phyloP scores from a whole-genome alignment of 2,888 invertebrate genomes.

The Tortrix viridana region DNA sequence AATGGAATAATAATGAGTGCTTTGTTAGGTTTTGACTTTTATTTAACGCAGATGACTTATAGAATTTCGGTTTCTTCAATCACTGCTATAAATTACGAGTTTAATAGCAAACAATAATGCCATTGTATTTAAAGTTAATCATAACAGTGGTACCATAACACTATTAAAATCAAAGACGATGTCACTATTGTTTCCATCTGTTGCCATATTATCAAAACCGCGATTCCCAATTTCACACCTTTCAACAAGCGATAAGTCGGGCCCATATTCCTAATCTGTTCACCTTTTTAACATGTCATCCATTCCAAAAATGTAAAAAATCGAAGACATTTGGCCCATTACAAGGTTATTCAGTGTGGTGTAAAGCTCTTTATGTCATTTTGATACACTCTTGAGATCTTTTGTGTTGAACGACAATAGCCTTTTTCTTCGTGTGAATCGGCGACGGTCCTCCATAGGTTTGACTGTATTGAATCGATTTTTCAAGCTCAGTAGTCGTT shows the following conservation, averaged over 20 bases:
- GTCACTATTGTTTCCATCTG: conserved; percentile 28
- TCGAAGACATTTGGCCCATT: conserved; percentile 74
- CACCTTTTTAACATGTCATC: conserved; percentile 81
- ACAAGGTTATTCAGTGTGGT: conserved; percentile 70
- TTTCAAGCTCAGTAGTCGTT: conserved; percentile 81
- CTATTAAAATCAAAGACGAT: neutral
- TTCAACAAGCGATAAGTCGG: conserved; percentile 23
- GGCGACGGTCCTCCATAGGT: conserved; percentile 63
- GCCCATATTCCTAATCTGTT: conserved; percentile 62
- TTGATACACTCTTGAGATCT: conserved; percentile 79
- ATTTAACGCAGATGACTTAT: too few species aligned
- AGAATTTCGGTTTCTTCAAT: too few species aligned
- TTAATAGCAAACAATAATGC: too few species aligned
- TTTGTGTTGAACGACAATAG: conserved; percentile 71
- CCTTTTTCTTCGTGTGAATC: conserved; percentile 73
- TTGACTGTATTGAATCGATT: conserved; percentile 79
- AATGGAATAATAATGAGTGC: too few species aligned
- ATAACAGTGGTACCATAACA: neutral
- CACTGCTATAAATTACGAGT: too few species aligned
- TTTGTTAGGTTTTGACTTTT: too few species aligned
- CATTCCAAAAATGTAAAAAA: conserved; percentile 71
- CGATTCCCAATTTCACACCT: conserved; percentile 26
- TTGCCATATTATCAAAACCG: conserved; percentile 13
- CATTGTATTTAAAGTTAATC: too few species aligned
- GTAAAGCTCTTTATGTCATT: conserved; percentile 82